These are phyloP conservation scores for Ostrea edulis DNA, from an alignment of 1,140 invertebrate genomes.

Conservation along the genomic window DNA sequence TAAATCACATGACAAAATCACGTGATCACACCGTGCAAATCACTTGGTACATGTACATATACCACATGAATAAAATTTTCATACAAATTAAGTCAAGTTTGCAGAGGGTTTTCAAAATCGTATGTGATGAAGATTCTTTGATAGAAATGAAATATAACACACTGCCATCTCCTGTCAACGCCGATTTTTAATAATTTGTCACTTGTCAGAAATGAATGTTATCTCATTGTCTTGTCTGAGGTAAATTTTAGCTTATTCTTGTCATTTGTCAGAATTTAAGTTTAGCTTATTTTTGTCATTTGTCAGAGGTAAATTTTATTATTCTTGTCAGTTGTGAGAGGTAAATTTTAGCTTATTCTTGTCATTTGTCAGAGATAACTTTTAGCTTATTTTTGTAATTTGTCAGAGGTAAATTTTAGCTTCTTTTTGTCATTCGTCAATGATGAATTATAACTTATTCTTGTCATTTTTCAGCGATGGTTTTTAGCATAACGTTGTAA, in stretches of 20 bases:
- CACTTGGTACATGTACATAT: not conserved
- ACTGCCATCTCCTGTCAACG: not conserved
- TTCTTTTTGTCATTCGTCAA: not conserved
- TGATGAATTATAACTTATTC: not conserved
- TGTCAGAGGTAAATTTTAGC: not conserved
- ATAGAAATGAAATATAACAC: too few relatives aligned
- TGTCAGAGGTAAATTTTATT: not conserved
- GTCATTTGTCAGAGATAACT: not conserved
- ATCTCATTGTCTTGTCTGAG: not conserved
- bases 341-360: not conserved
- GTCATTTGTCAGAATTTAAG: not conserved
- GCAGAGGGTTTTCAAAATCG: not conserved
- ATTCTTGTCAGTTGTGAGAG: not conserved
- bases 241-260: not conserved
- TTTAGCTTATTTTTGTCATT: not conserved
- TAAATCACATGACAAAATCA: not conserved
- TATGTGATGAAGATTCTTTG: too few relatives aligned
- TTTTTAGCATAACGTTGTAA: not conserved
- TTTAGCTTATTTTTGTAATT: not conserved
- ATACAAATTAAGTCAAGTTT: not conserved
- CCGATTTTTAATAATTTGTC: not conserved
- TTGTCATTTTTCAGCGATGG: too few relatives aligned
- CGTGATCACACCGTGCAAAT: not conserved
- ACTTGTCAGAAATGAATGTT: too few relatives aligned
- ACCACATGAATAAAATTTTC: not conserved